These are phyloP conservation scores for Proteles cristata DNA, from an alignment of 2,113 vertebrate species.

Conservation along the genomic window DNA sequence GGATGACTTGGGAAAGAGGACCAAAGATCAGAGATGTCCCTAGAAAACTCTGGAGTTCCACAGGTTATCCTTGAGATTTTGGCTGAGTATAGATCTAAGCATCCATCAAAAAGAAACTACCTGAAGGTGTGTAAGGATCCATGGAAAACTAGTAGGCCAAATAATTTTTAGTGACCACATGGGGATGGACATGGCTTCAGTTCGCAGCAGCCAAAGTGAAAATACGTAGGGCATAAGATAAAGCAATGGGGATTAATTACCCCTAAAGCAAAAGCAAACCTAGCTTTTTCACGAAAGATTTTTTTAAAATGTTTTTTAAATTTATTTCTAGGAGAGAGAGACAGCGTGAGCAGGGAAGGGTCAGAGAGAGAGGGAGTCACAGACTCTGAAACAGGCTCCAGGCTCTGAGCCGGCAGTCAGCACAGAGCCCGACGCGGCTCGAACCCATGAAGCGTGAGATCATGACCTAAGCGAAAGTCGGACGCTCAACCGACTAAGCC, in stretches of 20 bases:
- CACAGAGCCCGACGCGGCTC: too few relatives aligned
- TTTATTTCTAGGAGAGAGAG: too few relatives aligned
- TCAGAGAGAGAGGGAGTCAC: too few relatives aligned
- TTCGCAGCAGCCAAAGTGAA: background rate
- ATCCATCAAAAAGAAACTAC: background rate
- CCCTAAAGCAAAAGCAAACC: background rate
- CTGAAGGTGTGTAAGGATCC: background rate
- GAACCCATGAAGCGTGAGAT: too few relatives aligned
- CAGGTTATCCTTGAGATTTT: background rate
- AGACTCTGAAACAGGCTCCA: too few relatives aligned
- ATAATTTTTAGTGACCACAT: background rate
- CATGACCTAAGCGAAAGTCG: too few relatives aligned
- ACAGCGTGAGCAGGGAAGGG: too few relatives aligned
- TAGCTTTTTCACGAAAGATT: background rate
- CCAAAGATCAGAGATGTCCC: background rate
- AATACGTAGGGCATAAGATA: background rate
- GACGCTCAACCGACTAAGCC: too few relatives aligned
- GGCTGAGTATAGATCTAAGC: background rate
- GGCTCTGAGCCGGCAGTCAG: too few relatives aligned
- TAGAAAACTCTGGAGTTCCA: background rate
- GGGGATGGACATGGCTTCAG: background rate
- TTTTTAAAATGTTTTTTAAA: too few relatives aligned
- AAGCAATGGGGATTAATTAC: background rate
- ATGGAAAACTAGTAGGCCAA: background rate
- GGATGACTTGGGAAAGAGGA: background rate